A percentile compares a stretch with the other conserved stretches of the same genome.
Evolutionary conservation across 2,888 invertebrate genomes (phyloP).

Genomic region (Drosophila setosimentum): DNA sequence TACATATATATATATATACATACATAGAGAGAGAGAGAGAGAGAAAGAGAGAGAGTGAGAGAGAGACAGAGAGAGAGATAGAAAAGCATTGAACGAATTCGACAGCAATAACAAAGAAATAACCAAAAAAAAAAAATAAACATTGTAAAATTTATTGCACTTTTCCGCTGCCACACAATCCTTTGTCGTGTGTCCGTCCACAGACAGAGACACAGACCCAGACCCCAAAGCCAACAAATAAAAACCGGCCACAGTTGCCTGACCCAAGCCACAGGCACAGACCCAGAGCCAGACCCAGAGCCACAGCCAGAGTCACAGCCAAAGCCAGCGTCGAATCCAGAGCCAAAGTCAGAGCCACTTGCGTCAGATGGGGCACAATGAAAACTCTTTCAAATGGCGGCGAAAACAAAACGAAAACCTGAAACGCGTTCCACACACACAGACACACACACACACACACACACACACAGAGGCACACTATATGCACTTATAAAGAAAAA

Average conservation of each 20-base stretch:
- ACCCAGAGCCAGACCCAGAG: background rate
- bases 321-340: conserved; percentile 33
- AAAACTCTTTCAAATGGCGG: conserved; percentile 75
- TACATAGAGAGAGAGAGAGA: conserved; percentile 2
- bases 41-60: too few relatives aligned
- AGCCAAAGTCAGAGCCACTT: conserved; percentile 56
- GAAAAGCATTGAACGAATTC: conserved; percentile 75
- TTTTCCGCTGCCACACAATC: conserved; percentile 72
- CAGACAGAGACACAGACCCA: conserved; percentile 45
- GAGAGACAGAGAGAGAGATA: too few relatives aligned
- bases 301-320: conserved; percentile 26
- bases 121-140: background rate
- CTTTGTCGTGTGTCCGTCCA: conserved; percentile 50
- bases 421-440: conserved; percentile 24
- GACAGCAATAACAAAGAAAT: conserved; percentile 50
- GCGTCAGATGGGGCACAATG: conserved; percentile 63
- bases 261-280: conserved; percentile 1
- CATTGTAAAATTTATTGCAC: conserved; percentile 74
- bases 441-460: background rate
- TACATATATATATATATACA: conserved; percentile 1
- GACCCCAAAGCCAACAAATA: conserved; percentile 20
- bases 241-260: background rate
- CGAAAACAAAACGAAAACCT: conserved; percentile 42
- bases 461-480: background rate
- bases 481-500: conserved; percentile 43